phyloP scores from a whole-genome alignment of 2,888 invertebrate genomes.

The Ectemnius continuus region DNA sequence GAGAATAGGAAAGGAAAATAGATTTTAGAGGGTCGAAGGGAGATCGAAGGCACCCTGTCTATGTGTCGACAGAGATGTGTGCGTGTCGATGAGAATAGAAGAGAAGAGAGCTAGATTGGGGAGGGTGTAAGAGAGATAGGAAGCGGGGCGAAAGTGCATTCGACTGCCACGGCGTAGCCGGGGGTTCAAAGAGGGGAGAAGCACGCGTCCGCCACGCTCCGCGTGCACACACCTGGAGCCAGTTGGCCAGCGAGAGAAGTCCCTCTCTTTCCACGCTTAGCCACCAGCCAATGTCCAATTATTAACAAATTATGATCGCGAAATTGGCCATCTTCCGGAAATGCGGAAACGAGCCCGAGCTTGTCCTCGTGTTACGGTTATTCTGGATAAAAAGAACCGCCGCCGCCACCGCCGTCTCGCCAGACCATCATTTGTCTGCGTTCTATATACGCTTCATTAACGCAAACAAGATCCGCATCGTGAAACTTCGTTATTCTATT shows the following conservation, averaged over 20 bases:
- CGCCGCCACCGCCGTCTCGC: too few species aligned
- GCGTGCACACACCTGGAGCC: conserved; percentile 73
- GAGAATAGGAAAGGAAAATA: conserved; percentile 6
- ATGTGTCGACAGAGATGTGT: background rate
- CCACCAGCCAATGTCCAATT: conserved; percentile 71
- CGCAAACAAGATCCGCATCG: too few species aligned
- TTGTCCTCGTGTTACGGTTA: background rate
- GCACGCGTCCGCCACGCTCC: conserved; percentile 74
- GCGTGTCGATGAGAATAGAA: background rate
- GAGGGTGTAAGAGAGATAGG: conserved; percentile 18
- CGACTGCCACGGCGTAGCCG: conserved; percentile 30
- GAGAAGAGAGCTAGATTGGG: conserved; percentile 3
- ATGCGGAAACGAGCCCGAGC: conserved; percentile 61
- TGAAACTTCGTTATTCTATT: background rate
- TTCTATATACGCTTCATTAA: too few species aligned
- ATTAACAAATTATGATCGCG: conserved; percentile 74
- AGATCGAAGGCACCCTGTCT: background rate
- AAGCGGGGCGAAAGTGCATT: conserved; percentile 36
- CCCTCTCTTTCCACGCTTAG: conserved; percentile 57
- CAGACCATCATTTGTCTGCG: too few species aligned
- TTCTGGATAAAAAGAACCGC: background rate
- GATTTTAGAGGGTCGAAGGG: conserved; percentile 2
- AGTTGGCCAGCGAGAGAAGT: conserved; percentile 73
- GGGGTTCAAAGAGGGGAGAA: conserved; percentile 69
- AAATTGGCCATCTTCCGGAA: conserved; percentile 70